Base-by-base conservation (phyloP, 2,113 vertebrate species). In the Phrynocephalus versicolor region DNA sequence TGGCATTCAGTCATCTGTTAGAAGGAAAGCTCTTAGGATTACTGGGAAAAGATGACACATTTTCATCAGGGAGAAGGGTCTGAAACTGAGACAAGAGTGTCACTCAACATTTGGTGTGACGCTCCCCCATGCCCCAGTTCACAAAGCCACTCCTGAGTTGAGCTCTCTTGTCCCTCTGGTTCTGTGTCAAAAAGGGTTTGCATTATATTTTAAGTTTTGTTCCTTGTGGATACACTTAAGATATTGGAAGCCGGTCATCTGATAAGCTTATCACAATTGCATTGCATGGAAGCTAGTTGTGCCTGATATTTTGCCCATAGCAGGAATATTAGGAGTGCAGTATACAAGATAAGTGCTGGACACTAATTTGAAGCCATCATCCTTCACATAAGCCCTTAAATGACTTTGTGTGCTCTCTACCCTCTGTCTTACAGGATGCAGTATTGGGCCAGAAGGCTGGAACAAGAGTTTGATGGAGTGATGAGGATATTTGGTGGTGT, bases 391-490 rank as follows among this genome's bases (percentile, higher is more conserved):
- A 71, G 65, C 87, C 82, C 90, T 94, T 94, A 85, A 90, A 91
- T 96, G 85, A 90, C 88, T 89, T 87, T 93, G 82, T 81, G 33
- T 92, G 18, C 76, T 60, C 84, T 91, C 80, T 39, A 82, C 82
- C 67, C 0, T 93, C 73, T 94, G 74, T 94, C 95, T 93, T 91
- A 83, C 96, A 99, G 98, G 95, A 98, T 99, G 96, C 99, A 99
- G 96, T 98, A 99, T 96, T 99, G 98, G 98, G 98, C 98, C 93
- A 95, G 97, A 90, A 97, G 98, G 85, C 97, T 99, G 93, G 98
- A 99, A 91, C 98, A 98, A 94, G 98, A 99, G 97, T 97, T 99
- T 89, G 98, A 99, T 94, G 97, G 97, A 84, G 98, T 99, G 91
- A 98, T 99, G 97, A 97, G 98, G 93, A 98, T 99, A 93, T 98